These are phyloP conservation scores for Bactericera cockerelli DNA, from an alignment of 1,140 invertebrate species.

Conservation along the genomic window DNA sequence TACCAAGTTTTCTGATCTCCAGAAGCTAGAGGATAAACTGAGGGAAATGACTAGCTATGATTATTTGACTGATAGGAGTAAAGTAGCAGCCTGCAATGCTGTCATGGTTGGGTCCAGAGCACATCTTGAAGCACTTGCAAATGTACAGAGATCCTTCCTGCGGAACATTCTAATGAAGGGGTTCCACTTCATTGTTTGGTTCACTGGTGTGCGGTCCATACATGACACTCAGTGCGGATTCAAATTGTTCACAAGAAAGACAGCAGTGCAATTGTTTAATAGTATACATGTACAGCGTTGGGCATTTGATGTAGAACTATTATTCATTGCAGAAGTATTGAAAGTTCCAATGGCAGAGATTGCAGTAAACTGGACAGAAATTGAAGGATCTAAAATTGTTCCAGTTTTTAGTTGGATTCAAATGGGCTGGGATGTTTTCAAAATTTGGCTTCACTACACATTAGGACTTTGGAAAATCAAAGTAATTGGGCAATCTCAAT, in stretches of 20 bases:
- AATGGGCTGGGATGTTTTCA: constrained; percentile 81
- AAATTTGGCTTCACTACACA: constrained; percentile 85
- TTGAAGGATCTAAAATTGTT: constrained; percentile 62
- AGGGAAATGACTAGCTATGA: constrained; percentile 35
- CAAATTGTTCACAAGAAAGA: constrained; percentile 79
- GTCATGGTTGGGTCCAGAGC: constrained; percentile 80
- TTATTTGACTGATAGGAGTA: constrained; percentile 23
- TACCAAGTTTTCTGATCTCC: constrained; percentile 82
- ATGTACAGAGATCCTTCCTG: constrained; percentile 65
- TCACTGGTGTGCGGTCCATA: constrained; percentile 68
- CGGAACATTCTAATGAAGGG: constrained; percentile 95
- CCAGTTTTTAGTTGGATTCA: constrained; percentile 87
- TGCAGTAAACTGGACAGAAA: constrained; percentile 93
- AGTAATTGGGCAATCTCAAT: background rate
- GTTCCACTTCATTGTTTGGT: constrained; percentile 90
- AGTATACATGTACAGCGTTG: constrained; percentile 94
- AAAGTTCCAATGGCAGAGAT: constrained; percentile 80
- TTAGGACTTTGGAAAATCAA: constrained; percentile 69
- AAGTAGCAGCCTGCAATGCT: constrained; percentile 33
- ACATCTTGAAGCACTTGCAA: constrained; percentile 88
- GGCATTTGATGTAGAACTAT: constrained; percentile 98
- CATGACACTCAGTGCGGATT: constrained; percentile 98
- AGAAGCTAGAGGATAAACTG: constrained; percentile 65
- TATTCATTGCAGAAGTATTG: constrained; percentile 79
- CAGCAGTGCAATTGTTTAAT: constrained; percentile 65